Evolutionary conservation across 2,888 invertebrate species (phyloP), one percentile per base, ranked within the genome.

Genomic region (Drosophila infuscata): DNA sequence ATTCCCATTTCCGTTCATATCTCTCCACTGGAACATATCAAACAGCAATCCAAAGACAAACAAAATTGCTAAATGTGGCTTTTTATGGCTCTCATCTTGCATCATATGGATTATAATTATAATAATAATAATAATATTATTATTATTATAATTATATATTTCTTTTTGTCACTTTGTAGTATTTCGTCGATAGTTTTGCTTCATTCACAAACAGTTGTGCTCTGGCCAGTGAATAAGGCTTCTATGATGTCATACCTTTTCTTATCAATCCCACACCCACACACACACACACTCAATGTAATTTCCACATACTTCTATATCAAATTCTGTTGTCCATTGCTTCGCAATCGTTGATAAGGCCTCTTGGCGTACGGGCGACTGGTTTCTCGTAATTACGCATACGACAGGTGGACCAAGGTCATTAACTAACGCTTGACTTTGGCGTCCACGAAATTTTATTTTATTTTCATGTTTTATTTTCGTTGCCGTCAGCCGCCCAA

Each of bases 341-440:
- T 12, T 48, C 61, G 56, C 35, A 60, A 59, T 61, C 64, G 66
- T 64, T 73, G 80, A 82, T 81, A 79, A 73, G 62, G 64, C 29
- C 9, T 7, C 17, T 62, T 25, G 65, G 69, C 38, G 61, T 51
- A 59, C 36, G 65, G 63, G 52, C 51, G 49, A 57, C 57, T 46
- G 46, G 29, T 8, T 54, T 36, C 46, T 59, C 67, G 52, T 1
- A 70, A 76, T 84, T 82, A 82, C 88, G 79, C 78, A 88, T 81
- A 71, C 76, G 82, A 77, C 84, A 84, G 91, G 85, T 89, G 88
- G 85, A 87, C 88, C 91, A 89, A 90, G 91, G 89, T 89, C 89
- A 90, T 80, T 90, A 86, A 69, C 88, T 76, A 72, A 61, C 76
- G 58, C 79, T 74, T 80, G 87, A 83, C 83, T 85, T 82, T 83